Conservation (phyloP, 2,113 vertebrate species). For the Phaethon lepturus region DNA sequence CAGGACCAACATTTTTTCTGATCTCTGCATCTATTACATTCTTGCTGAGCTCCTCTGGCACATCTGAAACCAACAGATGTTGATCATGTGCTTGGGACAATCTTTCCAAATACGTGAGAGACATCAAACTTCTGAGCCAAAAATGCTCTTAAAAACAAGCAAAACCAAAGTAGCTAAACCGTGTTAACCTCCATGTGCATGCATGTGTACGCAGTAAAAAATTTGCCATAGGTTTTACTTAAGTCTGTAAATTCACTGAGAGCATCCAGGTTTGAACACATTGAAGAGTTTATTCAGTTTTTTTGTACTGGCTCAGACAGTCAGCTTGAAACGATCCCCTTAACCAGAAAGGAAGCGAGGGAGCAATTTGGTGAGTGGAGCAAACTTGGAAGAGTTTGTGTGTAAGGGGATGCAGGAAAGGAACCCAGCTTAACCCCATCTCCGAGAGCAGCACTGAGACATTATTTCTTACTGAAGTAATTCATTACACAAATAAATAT, state of each 20-base stretch:
- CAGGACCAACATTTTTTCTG: not conserved
- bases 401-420: not conserved
- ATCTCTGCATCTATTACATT: not conserved
- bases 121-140: not conserved
- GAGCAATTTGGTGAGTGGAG: not conserved
- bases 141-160: slow-evolving; percentile 8
- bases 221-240: not conserved
- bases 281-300: not conserved
- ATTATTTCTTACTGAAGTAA: not conserved
- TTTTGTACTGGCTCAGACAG: not conserved
- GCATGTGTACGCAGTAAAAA: not conserved
- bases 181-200: accelerated
- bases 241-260: not conserved
- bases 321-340: not conserved
- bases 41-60: not conserved
- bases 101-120: not conserved
- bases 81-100: not conserved
- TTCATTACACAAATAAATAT: not conserved
- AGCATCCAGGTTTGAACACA: not conserved
- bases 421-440: not conserved
- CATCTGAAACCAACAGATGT: slow-evolving; percentile 6
- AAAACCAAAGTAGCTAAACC: not conserved
- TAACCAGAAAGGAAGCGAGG: not conserved
- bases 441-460: not conserved
- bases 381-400: not conserved